A percentile compares a stretch with the other conserved stretches of the same genome.
These are phyloP conservation scores for Nasalis larvatus DNA, from an alignment of 2,113 vertebrate genomes.

Conservation along the genomic window DNA sequence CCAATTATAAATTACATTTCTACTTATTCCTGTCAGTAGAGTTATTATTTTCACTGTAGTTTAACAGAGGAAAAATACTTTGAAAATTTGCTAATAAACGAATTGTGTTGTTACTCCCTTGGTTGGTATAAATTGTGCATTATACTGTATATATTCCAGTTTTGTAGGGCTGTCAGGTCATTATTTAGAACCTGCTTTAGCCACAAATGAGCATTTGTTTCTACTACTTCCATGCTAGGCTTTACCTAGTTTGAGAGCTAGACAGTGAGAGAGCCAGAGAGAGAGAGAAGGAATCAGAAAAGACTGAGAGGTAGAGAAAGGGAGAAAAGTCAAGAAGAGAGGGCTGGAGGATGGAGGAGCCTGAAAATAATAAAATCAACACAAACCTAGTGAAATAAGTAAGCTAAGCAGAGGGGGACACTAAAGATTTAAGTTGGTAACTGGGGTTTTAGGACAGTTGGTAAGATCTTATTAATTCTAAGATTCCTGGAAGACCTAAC, in stretches of 20 bases:
- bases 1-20: not conserved
- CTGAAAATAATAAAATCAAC: not conserved
- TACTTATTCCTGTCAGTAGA: not conserved
- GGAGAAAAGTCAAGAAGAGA: not conserved
- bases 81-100: not conserved
- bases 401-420: not conserved
- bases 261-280: not conserved
- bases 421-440: not conserved
- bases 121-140: not conserved
- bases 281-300: too few relatives aligned
- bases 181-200: not conserved
- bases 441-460: not conserved
- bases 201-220: not conserved
- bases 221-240: not conserved
- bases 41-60: not conserved
- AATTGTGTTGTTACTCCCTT: not conserved
- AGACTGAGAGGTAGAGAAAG: not conserved
- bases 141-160: not conserved
- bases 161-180: not conserved
- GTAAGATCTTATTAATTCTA: not conserved
- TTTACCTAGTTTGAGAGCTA: not conserved
- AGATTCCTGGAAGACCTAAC: not conserved
- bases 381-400: not conserved
- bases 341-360: not conserved
- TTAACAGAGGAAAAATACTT: not conserved